phyloP scores from a whole-genome alignment of 2,888 invertebrate species.

The Mamestra brassicae region DNA sequence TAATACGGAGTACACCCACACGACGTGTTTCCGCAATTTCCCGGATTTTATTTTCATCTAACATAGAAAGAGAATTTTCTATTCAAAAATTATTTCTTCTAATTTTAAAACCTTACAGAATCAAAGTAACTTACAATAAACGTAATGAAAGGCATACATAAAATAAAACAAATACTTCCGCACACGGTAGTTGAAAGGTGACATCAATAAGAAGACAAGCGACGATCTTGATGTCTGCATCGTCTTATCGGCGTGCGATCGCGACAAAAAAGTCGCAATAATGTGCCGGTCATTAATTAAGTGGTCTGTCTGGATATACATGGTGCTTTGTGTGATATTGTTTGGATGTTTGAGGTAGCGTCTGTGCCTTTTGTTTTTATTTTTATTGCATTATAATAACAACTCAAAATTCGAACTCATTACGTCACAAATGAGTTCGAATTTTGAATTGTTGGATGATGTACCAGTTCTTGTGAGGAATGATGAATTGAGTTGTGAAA shows the following conservation, averaged over 20 bases:
- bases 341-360: constrained; percentile 55
- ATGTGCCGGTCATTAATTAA: constrained; percentile 86
- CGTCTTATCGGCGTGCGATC: constrained; percentile 73
- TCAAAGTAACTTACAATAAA: neutral
- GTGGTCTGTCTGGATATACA: constrained; percentile 62
- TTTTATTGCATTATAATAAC: constrained; percentile 7
- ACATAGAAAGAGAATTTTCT: neutral
- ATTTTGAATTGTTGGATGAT: constrained; percentile 12
- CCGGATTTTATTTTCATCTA: neutral
- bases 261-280: constrained; percentile 77
- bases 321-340: constrained; percentile 47
- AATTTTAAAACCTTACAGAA: too few species aligned
- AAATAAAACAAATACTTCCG: constrained; percentile 72
- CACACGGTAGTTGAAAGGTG: constrained; percentile 84
- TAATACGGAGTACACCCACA: neutral
- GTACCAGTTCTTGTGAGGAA: neutral
- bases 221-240: constrained; percentile 87
- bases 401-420: constrained; percentile 39
- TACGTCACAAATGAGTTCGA: constrained; percentile 47
- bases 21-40: neutral
- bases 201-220: constrained; percentile 80
- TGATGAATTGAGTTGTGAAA: too few species aligned
- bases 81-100: too few species aligned
- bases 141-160: constrained; percentile 51
- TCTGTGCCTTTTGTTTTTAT: constrained; percentile 48